Evolutionary conservation across 2,797 vertebrate genomes (phyloP).

Genomic region (Bucorvus abyssinicus): DNA sequence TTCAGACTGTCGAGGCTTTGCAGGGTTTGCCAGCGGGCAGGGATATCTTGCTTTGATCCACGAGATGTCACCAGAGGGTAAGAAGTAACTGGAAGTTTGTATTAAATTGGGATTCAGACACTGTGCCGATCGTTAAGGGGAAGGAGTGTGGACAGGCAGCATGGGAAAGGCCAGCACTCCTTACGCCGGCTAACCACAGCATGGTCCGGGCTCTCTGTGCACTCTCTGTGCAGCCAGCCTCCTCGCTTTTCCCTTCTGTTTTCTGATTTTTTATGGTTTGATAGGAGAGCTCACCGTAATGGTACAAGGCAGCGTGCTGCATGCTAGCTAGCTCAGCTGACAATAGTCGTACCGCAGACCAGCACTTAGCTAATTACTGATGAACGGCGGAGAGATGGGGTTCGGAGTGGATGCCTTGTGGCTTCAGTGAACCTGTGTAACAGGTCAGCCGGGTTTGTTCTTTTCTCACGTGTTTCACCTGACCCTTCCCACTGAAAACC

Average conservation of each 20-base stretch:
- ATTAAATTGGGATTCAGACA: neutral
- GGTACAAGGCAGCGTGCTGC: neutral
- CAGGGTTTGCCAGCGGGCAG: neutral
- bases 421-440: neutral
- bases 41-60: neutral
- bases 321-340: neutral
- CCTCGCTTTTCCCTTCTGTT: neutral
- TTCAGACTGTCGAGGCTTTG: neutral
- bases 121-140: neutral
- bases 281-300: neutral
- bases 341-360: neutral
- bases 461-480: neutral
- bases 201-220: neutral
- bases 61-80: constrained; percentile 46
- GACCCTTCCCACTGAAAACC: neutral
- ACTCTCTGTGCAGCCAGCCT: neutral
- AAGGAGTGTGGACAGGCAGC: neutral
- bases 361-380: neutral
- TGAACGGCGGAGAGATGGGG: neutral
- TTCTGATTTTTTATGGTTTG: neutral
- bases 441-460: neutral
- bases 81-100: neutral
- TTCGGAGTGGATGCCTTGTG: neutral
- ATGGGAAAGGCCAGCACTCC: neutral
- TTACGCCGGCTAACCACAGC: neutral